Conservation (phyloP, 2,797 vertebrate species). For the Onychomys arenicola region DNA sequence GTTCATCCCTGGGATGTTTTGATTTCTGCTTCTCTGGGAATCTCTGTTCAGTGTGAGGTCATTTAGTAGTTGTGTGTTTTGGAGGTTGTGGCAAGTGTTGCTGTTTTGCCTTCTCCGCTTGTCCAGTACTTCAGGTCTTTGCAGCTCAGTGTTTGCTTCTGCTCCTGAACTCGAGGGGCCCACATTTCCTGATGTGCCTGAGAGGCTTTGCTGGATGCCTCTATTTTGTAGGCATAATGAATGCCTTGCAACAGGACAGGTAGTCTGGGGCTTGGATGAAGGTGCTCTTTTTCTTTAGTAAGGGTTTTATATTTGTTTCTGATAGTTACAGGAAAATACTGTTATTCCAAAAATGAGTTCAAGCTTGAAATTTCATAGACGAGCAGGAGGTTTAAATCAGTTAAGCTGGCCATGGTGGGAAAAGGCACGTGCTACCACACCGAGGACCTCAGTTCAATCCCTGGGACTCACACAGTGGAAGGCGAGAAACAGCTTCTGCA, state of each 20-base stretch:
- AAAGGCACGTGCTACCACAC: background rate
- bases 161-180: background rate
- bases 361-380: background rate
- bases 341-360: background rate
- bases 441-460: background rate
- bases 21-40: background rate
- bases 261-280: background rate
- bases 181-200: background rate
- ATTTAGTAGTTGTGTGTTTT: background rate
- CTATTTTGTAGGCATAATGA: background rate
- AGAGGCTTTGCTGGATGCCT: background rate
- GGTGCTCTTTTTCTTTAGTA: background rate
- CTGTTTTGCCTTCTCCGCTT: background rate
- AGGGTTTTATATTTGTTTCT: constrained; percentile 23
- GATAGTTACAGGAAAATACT: background rate
- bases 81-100: background rate
- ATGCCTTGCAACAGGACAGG: background rate
- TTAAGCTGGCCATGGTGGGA: background rate
- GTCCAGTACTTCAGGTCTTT: background rate
- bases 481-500: background rate
- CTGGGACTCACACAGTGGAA: background rate
- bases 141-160: background rate
- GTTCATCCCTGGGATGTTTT: background rate
- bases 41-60: background rate
- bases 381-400: background rate